Evolutionary conservation across 1,140 invertebrate genomes (phyloP), one percentile per base, ranked within the genome.

Genomic region (Holotrichia oblita): DNA sequence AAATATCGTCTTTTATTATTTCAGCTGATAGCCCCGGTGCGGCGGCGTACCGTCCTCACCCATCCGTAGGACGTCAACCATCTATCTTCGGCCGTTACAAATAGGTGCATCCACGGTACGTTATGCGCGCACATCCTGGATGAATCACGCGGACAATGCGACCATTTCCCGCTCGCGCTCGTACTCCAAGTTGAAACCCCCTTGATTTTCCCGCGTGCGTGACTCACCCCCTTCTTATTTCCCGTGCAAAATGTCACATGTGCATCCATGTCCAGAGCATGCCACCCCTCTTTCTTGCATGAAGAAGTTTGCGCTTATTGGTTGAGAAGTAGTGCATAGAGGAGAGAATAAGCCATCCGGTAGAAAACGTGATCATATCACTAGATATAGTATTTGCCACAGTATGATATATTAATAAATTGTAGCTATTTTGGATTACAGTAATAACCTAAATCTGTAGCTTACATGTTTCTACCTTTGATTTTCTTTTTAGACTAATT

Each of bases 91-190:
- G 75, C 24, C 61, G 78, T 76, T 77, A 80, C 79, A 80, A 80
- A 80, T 82, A 81, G 81, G 82, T 82, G 82, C 82, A 81, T 82
- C 79, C 81, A 82, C 80, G 81, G 80, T 81, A 80, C 81, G 81
- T 82, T 82, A 81, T 81, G 78, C 73, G 77, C 61, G 61, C 79
- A 82, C 80, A 82, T 82, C 81, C 81, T 81, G 80, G 78, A 76
- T 80, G 79, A 80, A 80, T 80, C 79, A 82, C 77, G 80, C 80
- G 81, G 80, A 82, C 81, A 83, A 83, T 82, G 78, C 44, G 79
- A 48, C 80, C 80, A 81, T 82, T 82, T 82, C 77, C 81, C 78
- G 81, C 76, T 41, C 40, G 64, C 64, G 64, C 64, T 72, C 14
- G 14, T 55, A 2, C 48, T 55, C 48, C n/a, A 55, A 55, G 48